Percentiles rank a stretch among this genome's conserved stretches.
Evolutionary conservation across 2,888 invertebrate species (phyloP).

Genomic region (Brenthis daphne): DNA sequence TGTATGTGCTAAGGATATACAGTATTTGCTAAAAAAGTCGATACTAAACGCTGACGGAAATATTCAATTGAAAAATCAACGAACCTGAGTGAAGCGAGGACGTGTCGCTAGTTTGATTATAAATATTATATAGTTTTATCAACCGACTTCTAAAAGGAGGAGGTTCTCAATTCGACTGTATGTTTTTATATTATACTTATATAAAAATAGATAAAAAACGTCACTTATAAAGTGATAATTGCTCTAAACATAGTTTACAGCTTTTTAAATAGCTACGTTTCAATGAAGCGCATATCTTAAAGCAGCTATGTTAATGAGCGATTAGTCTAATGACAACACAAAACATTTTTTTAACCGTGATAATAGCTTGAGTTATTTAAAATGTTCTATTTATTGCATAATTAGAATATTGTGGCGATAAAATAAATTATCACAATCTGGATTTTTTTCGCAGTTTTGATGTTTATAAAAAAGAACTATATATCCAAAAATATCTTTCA

Average conservation of each 20-base stretch:
- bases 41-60: constrained; percentile 2
- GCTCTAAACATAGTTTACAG: not conserved
- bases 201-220: not conserved
- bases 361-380: constrained; percentile 45
- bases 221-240: not conserved
- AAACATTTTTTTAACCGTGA: constrained; percentile 45
- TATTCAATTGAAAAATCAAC: constrained; percentile 12
- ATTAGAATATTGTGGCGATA: constrained; percentile 40
- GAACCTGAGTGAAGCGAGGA: constrained; percentile 2
- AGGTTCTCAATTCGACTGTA: no score
- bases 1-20: constrained; percentile 1
- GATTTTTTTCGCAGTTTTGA: not conserved
- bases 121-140: no score
- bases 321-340: constrained; percentile 33
- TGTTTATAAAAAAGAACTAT: no score
- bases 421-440: constrained; percentile 18
- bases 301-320: constrained; percentile 17
- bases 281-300: constrained; percentile 7
- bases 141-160: no score
- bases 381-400: constrained; percentile 36
- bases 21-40: constrained; percentile 11
- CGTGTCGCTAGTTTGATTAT: not conserved
- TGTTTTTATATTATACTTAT: not conserved
- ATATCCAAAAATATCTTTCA: no score
- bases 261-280: not conserved